phyloP scores from a whole-genome alignment of 2,888 invertebrate species.

The Chrysina gloriosa region DNA sequence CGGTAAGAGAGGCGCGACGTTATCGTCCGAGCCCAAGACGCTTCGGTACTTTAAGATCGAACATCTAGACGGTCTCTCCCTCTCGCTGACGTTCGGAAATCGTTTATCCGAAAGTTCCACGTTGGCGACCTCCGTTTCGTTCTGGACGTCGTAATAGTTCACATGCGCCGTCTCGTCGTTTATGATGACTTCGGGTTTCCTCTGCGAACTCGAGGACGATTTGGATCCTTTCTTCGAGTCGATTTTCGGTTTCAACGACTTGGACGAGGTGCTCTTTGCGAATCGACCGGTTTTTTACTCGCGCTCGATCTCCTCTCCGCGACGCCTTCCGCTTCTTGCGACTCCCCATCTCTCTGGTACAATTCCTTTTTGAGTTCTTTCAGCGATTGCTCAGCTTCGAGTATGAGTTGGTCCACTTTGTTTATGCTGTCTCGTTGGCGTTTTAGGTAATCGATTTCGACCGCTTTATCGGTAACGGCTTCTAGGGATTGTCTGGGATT shows the following conservation, averaged over 20 bases:
- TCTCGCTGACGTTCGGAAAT: no score
- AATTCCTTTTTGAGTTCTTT: conserved; percentile 50
- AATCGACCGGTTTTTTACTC: no score
- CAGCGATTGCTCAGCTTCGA: conserved; percentile 53
- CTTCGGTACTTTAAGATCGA: background rate
- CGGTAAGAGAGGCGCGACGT: background rate
- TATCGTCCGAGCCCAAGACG: background rate
- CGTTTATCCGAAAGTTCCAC: background rate
- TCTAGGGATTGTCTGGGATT: conserved; percentile 32
- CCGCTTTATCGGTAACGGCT: background rate
- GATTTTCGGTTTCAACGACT: no score
- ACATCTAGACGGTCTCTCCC: background rate
- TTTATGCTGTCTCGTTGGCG: conserved; percentile 50
- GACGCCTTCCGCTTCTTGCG: background rate
- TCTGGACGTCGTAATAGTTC: background rate
- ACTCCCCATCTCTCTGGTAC: background rate
- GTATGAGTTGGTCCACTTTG: conserved; percentile 54
- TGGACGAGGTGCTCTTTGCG: no score
- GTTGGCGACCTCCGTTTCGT: background rate
- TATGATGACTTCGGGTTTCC: no score
- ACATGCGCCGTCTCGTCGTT: no score
- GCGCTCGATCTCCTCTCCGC: background rate
- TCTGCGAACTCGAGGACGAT: no score
- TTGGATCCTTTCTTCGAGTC: no score
- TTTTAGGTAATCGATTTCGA: conserved; percentile 17